Conservation (phyloP, 2,113 vertebrate genomes). For the Pelvicachromis taeniatus region DNA sequence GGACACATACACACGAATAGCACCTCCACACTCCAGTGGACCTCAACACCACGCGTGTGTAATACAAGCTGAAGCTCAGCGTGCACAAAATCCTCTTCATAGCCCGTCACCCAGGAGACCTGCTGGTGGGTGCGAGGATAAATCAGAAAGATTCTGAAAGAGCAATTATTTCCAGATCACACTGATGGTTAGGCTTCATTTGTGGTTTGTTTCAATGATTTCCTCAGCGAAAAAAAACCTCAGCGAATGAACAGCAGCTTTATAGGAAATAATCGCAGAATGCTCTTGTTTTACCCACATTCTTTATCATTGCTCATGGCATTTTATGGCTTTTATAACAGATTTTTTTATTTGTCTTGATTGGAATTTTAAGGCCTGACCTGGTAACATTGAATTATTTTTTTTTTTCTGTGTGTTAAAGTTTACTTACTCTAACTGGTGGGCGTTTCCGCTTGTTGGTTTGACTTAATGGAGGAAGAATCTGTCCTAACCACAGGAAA, state of each 20-base stretch:
- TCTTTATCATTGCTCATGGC: background rate
- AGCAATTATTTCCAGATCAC: background rate
- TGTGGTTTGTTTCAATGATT: background rate
- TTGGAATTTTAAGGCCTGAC: background rate
- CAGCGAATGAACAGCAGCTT: background rate
- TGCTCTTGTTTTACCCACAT: background rate
- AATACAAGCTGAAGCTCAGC: too few relatives aligned
- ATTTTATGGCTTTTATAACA: background rate
- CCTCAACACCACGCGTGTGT: too few relatives aligned
- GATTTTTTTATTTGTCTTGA: background rate
- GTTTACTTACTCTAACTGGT: background rate
- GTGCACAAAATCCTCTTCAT: background rate
- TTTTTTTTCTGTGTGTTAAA: background rate
- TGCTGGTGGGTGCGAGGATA: background rate
- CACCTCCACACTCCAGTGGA: too few relatives aligned
- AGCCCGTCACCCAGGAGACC: background rate
- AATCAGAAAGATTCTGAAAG: slow-evolving; percentile 7
- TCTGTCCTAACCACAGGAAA: background rate
- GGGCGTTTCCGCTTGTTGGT: background rate
- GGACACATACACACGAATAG: too few relatives aligned
- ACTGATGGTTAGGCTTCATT: background rate
- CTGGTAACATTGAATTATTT: background rate
- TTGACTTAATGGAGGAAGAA: background rate
- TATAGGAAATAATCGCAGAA: background rate
- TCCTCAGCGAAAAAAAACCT: too few relatives aligned